Evolutionary conservation across 2,113 vertebrate species (phyloP).

Genomic region (Callorhinus ursinus): DNA sequence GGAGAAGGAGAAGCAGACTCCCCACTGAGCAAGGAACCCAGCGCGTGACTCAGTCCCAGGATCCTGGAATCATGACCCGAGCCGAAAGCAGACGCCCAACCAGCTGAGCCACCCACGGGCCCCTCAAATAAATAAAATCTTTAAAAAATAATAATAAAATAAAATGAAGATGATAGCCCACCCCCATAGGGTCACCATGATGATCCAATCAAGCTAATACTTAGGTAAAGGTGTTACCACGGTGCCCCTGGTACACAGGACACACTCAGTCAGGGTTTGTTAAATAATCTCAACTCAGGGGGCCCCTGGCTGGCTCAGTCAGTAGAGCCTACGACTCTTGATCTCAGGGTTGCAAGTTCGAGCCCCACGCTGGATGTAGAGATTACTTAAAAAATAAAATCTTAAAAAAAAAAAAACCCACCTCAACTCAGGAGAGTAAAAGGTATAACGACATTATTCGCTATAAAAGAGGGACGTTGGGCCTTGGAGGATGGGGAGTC

Average conservation of each 20-base stretch:
- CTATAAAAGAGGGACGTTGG: background rate
- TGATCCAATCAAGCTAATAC: background rate
- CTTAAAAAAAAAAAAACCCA: background rate
- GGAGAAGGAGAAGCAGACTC: too few species aligned
- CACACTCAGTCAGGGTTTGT: background rate
- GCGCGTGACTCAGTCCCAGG: too few species aligned
- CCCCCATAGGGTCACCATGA: background rate
- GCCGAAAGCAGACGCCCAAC: too few species aligned
- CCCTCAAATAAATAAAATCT: too few species aligned
- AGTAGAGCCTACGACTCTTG: background rate
- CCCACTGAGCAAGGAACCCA: too few species aligned
- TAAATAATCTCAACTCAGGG: background rate
- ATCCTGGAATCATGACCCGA: too few species aligned
- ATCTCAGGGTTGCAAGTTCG: background rate
- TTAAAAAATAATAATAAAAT: too few species aligned
- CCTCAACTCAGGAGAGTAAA: background rate
- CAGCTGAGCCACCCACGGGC: too few species aligned
- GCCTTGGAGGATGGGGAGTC: background rate
- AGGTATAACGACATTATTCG: background rate
- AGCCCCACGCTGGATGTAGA: background rate
- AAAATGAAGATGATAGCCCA: background rate
- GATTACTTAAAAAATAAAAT: background rate
- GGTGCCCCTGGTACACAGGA: background rate
- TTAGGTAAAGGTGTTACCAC: background rate
- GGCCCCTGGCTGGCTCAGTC: background rate